These are phyloP conservation scores for Notolabrus celidotus DNA, from an alignment of 2,797 vertebrate genomes.

Conservation along the genomic window DNA sequence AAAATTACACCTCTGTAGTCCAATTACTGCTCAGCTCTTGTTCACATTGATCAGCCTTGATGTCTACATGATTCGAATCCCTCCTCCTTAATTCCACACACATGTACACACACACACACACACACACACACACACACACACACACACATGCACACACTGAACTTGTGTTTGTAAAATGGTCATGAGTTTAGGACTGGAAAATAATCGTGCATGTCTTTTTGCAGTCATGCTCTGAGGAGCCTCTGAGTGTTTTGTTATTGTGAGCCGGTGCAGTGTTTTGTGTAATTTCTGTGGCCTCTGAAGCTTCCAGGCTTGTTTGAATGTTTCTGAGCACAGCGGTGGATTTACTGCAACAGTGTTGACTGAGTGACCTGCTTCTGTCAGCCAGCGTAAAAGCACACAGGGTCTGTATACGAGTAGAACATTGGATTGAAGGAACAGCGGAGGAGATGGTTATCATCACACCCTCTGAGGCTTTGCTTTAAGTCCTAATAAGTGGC, in stretches of 20 bases:
- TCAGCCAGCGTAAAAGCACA: slow-evolving; percentile 62
- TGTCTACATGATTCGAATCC: slow-evolving; percentile 14
- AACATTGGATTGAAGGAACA: slow-evolving; percentile 52
- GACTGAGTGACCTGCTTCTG: slow-evolving; percentile 79
- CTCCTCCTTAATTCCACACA: background rate
- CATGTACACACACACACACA: slow-evolving; percentile 3
- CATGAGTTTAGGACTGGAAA: slow-evolving; percentile 14
- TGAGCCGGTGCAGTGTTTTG: slow-evolving; percentile 20
- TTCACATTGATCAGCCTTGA: slow-evolving; percentile 27
- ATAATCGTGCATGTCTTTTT: slow-evolving; percentile 24
- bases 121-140: background rate
- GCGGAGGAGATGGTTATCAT: slow-evolving; percentile 57
- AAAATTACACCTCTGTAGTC: slow-evolving; percentile 12
- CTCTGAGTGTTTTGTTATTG: slow-evolving; percentile 39
- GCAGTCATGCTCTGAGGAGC: slow-evolving; percentile 30
- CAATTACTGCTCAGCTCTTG: slow-evolving; percentile 6
- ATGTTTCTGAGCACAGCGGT: slow-evolving; percentile 48
- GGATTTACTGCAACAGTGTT: slow-evolving; percentile 53
- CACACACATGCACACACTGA: slow-evolving; percentile 4
- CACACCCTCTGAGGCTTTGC: slow-evolving; percentile 46
- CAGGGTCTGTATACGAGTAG: slow-evolving; percentile 30
- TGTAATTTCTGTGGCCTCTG: slow-evolving; percentile 36
- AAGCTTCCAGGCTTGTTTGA: slow-evolving; percentile 40
- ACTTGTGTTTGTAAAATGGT: slow-evolving; percentile 22
- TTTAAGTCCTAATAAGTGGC: slow-evolving; percentile 56